Conservation (phyloP, 2,888 invertebrate species). For the Iselma pallidipennis region DNA sequence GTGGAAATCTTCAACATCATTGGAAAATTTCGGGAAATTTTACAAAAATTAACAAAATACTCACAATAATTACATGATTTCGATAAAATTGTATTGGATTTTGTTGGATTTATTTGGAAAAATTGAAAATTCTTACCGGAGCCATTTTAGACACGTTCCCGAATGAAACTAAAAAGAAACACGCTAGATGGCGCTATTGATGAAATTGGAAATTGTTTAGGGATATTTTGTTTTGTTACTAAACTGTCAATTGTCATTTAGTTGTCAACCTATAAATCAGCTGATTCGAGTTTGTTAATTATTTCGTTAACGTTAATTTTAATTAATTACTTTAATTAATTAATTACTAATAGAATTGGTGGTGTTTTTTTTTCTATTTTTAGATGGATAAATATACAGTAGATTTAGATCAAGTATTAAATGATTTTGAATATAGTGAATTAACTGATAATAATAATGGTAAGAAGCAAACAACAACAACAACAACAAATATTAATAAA, state of each 20-base stretch:
- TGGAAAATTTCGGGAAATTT: background rate
- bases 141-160: slow-evolving; percentile 21
- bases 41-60: too few relatives aligned
- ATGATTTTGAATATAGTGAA: slow-evolving; percentile 81
- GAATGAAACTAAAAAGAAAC: background rate
- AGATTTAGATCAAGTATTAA: slow-evolving; percentile 82
- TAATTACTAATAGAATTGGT: too few relatives aligned
- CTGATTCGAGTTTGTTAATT: background rate
- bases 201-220: too few relatives aligned
- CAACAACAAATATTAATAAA: slow-evolving; percentile 9
- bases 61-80: background rate
- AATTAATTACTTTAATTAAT: background rate
- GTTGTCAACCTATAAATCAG: background rate
- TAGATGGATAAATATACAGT: slow-evolving; percentile 61
- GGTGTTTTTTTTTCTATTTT: slow-evolving; percentile 25
- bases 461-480: slow-evolving; percentile 20
- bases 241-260: background rate
- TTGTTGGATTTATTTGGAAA: background rate
- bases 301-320: background rate
- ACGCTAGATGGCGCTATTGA: background rate
- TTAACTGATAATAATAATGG: slow-evolving; percentile 49
- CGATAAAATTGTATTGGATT: background rate
- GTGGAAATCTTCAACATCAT: background rate
- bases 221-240: background rate
- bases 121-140: slow-evolving; percentile 28